phyloP scores from a whole-genome alignment of 2,888 invertebrate genomes.

The Carabus problematicus region DNA sequence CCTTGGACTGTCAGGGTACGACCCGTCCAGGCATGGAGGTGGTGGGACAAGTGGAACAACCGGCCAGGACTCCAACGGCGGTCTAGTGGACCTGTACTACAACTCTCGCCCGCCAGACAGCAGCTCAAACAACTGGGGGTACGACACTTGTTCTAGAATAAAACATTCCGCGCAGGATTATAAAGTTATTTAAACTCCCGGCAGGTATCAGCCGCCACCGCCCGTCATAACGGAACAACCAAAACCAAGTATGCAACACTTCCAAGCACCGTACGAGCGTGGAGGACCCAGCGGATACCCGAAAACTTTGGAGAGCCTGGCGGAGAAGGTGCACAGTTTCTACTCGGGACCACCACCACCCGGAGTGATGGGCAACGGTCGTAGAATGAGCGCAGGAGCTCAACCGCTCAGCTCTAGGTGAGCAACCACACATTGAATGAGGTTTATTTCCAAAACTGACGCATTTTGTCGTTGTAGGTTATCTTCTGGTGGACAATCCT shows the following conservation, averaged over 20 bases:
- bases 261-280: conserved; percentile 80
- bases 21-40: conserved; percentile 62
- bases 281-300: conserved; percentile 63
- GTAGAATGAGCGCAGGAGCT: conserved; percentile 75
- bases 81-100: conserved; percentile 77
- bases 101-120: conserved; percentile 76
- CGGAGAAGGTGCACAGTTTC: conserved; percentile 91
- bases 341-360: conserved; percentile 67
- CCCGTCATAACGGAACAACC: conserved; percentile 92
- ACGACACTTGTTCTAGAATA: conserved; percentile 42
- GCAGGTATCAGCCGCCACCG: conserved; percentile 81
- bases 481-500: conserved; percentile 61
- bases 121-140: conserved; percentile 65
- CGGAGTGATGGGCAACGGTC: conserved; percentile 60
- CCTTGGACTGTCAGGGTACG: conserved; percentile 71
- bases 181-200: conserved; percentile 30
- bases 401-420: conserved; percentile 60
- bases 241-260: conserved; percentile 79
- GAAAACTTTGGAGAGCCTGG: conserved; percentile 88
- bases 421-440: conserved; percentile 29
- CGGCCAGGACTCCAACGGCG: conserved; percentile 67
- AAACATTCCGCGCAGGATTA: background rate
- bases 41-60: conserved; percentile 49
- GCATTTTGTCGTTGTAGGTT: conserved; percentile 49
- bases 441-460: background rate